Base-by-base conservation (phyloP, 1,140 invertebrate genomes). In the Bombyx mandarina region DNA sequence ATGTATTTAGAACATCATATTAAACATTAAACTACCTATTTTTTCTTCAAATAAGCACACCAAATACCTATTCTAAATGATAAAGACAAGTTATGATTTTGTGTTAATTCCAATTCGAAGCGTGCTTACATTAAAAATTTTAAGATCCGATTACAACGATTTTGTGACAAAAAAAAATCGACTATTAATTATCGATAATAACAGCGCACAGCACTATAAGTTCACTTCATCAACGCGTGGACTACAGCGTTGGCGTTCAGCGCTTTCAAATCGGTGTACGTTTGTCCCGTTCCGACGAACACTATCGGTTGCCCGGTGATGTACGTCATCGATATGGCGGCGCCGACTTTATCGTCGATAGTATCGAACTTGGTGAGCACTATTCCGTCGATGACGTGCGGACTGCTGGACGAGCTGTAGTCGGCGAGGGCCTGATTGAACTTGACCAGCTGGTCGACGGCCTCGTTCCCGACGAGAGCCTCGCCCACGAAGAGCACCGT, bases 321-420 rank as follows among this genome's bases (percentile, higher is more conserved):
- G 79, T 99, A 99, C 0, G 98, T 99, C 99, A 99, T 99, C 7
- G 98, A 99, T 69, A 99, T 98, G 49, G 99, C 98, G 54, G 99
- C 98, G 26, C 99, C 99, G 79, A 99, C 98, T 90, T 99, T 99
- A 83, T 99, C 98, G 89, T 99, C 98, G 75, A 99, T 99, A 1
- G 98, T 99, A 82, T 99, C 98, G 88, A 99, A 99, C 88, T 99
- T 99, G 8, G 98, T 99, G 2, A 99, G 89, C 4, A 99, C 97
- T 66, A 99, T 99, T 35, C 98, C 98, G 88, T 99, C 98, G 69
- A 99, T 99, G 52, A 96, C 92, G 87, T 97, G 96, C 2, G 96
- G 95, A 86, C 94, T 94, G n/a, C 88, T 82, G 26, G 93, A 93
- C 44, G 92, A 92, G 26, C 95, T 96, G 77, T 95, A 94, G 85